Conservation (phyloP, 2,797 vertebrate species). For the Varecia variegata region DNA sequence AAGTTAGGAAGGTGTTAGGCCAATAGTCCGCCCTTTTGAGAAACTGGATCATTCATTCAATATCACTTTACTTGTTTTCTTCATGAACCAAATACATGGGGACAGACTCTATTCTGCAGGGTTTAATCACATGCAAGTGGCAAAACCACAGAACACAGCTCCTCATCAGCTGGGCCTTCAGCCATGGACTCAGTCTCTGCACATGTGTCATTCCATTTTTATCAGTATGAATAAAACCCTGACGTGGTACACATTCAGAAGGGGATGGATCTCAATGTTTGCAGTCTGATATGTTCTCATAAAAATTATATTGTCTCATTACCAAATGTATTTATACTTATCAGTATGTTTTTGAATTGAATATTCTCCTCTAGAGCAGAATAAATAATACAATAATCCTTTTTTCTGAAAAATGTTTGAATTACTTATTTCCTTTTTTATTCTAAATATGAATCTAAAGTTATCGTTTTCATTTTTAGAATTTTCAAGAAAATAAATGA, state of each 20-base stretch:
- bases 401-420: not conserved
- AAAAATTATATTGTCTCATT: conserved; percentile 33
- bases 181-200: not conserved
- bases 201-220: not conserved
- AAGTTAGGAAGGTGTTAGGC: conserved; percentile 65
- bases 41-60: conserved; percentile 54
- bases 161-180: conserved; percentile 4
- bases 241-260: not conserved
- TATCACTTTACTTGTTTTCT: conserved; percentile 59
- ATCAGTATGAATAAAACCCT: conserved; percentile 40
- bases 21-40: conserved; percentile 46
- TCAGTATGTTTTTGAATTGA: conserved; percentile 9
- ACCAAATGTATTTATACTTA: conserved; percentile 4
- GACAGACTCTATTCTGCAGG: conserved; percentile 43
- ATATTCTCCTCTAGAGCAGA: not conserved
- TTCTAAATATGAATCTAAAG: not conserved
- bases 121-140: conserved; percentile 41
- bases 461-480: conserved; percentile 10
- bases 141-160: conserved; percentile 33
- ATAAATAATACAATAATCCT: not conserved
- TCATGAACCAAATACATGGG: conserved; percentile 36
- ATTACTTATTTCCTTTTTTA: not conserved
- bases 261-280: not conserved
- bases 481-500: not conserved
- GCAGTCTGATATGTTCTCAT: not conserved